phyloP scores from a whole-genome alignment of 2,888 invertebrate species.

The Drosophila trichaetosa region DNA sequence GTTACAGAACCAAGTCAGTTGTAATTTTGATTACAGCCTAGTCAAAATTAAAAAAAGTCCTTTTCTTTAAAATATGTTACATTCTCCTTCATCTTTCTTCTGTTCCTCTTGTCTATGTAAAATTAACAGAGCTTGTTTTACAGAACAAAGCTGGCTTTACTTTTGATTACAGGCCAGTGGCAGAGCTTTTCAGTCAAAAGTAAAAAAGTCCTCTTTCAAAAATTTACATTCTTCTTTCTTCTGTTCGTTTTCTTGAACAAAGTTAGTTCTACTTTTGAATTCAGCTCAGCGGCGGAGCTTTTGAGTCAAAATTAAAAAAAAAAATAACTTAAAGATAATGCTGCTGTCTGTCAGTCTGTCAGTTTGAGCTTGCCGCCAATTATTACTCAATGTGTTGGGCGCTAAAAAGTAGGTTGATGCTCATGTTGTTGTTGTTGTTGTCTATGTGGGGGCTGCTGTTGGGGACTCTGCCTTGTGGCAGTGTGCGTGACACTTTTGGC shows the following conservation, averaged over 20 bases:
- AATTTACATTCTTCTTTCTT: neutral
- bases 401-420: conserved; percentile 71
- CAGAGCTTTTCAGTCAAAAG: neutral
- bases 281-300: neutral
- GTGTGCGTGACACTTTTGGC: conserved; percentile 69
- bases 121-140: conserved; percentile 1
- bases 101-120: neutral
- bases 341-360: neutral
- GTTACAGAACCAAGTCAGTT: neutral
- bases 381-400: conserved; percentile 73
- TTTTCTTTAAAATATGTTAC: no score
- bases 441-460: conserved; percentile 48
- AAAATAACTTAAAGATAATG: conserved; percentile 1
- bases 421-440: conserved; percentile 32
- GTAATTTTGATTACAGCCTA: neutral
- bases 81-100: neutral
- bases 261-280: neutral
- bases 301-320: neutral
- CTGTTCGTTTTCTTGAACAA: neutral
- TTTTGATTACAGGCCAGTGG: neutral
- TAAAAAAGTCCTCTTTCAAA: neutral
- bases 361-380: conserved; percentile 46
- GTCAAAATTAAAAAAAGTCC: no score
- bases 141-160: neutral
- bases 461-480: conserved; percentile 34